Conservation (phyloP, 1,140 invertebrate species). For the Drosophila takahashii region DNA sequence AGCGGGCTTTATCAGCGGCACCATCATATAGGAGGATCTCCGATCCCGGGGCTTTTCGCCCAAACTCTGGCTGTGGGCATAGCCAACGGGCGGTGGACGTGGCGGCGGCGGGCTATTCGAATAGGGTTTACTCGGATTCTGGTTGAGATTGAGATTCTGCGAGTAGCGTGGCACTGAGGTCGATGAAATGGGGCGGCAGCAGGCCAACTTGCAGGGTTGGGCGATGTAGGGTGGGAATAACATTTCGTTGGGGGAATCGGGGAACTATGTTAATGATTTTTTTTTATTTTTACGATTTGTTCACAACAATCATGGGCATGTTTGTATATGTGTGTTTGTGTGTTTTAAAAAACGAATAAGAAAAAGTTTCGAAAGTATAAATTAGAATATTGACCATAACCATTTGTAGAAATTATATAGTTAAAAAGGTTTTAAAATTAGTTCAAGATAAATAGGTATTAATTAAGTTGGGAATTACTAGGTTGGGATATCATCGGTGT, state of each 20-base stretch:
- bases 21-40: slow-evolving; percentile 68
- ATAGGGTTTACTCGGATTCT: slow-evolving; percentile 26
- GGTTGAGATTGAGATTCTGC: slow-evolving; percentile 50
- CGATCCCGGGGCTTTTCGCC: slow-evolving; percentile 42
- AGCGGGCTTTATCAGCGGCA: slow-evolving; percentile 73
- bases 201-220: slow-evolving; percentile 80
- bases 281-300: slow-evolving; percentile 6
- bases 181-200: slow-evolving; percentile 68
- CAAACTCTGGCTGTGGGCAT: slow-evolving; percentile 44
- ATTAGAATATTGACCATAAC: slow-evolving; percentile 79
- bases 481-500: neutral
- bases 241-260: slow-evolving; percentile 84
- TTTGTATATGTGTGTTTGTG: slow-evolving; percentile 37
- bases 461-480: slow-evolving; percentile 11
- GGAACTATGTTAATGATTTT: slow-evolving; percentile 58
- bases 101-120: slow-evolving; percentile 68
- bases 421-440: slow-evolving; percentile 53
- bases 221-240: slow-evolving; percentile 83
- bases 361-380: slow-evolving; percentile 72
- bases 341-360: slow-evolving; percentile 58
- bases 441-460: slow-evolving; percentile 33
- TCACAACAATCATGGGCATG: slow-evolving; percentile 46
- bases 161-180: slow-evolving; percentile 79
- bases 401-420: slow-evolving; percentile 62
- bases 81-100: slow-evolving; percentile 68